Evolutionary conservation across 2,113 vertebrate species (phyloP), one percentile per base, ranked within the genome.

Genomic region (Tetrao urogallus): DNA sequence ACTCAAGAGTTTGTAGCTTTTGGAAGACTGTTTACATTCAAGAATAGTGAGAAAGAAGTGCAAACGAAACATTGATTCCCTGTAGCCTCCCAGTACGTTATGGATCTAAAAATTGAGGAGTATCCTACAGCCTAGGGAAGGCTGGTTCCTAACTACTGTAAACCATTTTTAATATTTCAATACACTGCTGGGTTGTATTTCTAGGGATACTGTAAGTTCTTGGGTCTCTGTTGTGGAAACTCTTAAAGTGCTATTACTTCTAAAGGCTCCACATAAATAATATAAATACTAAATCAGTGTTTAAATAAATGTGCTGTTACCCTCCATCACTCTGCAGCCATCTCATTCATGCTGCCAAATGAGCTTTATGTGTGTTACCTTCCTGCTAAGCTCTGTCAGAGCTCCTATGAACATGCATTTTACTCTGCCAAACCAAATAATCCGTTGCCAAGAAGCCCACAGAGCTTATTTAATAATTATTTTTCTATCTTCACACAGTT

Each of bases 381-480:
- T 91, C 86, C 52, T 78, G n/a, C 65, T 81, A 66, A 88, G 38
- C 64, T 92, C 63, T 79, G 80, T 89, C 82, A 91, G 74, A 82
- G 54, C 38, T 86, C 83, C 89, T 87, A 80, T 71, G 57, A 95
- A 94, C 96, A 92, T 77, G 57, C 30, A 43, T 89, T 87, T 91
- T 19, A 17, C 54, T 82, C 18, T 82, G 60, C 54, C 60, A 94
- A 86, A 50, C 70, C 47, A 96, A 93, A 92, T 65, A 86, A 45
- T 82, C 72, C 15, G 25, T 97, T 97, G 92, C 94, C 93, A 95
- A 95, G 96, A 91, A 94, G 93, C 73, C 92, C 72, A 74, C 17
- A 65, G 36, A 70, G 61, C 32, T 94, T 91, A 95, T 86, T 64
- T 18, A 86, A 79, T 77, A 88, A 71, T 58, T 82, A n/a, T 88